Percentiles rank a stretch among this genome's conserved stretches.
Evolutionary conservation across 1,140 invertebrate genomes (phyloP).

Genomic region (Drosophila ironensis): DNA sequence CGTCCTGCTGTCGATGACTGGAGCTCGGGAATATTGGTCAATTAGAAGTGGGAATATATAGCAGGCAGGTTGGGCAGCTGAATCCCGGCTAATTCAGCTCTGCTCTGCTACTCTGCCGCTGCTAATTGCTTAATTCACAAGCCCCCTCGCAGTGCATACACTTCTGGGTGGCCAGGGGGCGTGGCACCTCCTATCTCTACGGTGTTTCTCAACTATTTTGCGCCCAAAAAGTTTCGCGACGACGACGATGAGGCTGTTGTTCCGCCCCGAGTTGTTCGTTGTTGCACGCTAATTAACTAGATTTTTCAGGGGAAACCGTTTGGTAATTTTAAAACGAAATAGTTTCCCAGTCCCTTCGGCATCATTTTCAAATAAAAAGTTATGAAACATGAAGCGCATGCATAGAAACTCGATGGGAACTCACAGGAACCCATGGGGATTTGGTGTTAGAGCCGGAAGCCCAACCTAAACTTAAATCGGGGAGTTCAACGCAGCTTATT

Average conservation of each 20-base stretch:
- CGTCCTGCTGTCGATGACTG: slow-evolving; percentile 10
- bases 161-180: not conserved
- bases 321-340: slow-evolving; percentile 64
- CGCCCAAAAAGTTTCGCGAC: slow-evolving; percentile 30
- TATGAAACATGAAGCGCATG: slow-evolving; percentile 43
- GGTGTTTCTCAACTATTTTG: slow-evolving; percentile 46
- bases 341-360: slow-evolving; percentile 25
- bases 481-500: too few species aligned
- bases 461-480: not conserved
- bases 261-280: slow-evolving; percentile 42
- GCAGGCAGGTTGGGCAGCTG: not conserved
- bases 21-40: slow-evolving; percentile 34
- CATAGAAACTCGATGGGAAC: too few species aligned
- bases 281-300: slow-evolving; percentile 58
- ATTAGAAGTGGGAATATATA: slow-evolving; percentile 32
- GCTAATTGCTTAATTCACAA: slow-evolving; percentile 66
- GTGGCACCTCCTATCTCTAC: slow-evolving; percentile 1
- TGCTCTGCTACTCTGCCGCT: slow-evolving; percentile 5
- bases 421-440: too few species aligned
- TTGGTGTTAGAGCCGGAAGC: not conserved
- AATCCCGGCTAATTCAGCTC: slow-evolving; percentile 34
- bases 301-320: slow-evolving; percentile 56
- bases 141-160: slow-evolving; percentile 36
- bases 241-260: slow-evolving; percentile 15
- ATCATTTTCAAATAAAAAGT: slow-evolving; percentile 39